Conservation (phyloP, 2,797 vertebrate genomes). For the Neoniphon sammara region DNA sequence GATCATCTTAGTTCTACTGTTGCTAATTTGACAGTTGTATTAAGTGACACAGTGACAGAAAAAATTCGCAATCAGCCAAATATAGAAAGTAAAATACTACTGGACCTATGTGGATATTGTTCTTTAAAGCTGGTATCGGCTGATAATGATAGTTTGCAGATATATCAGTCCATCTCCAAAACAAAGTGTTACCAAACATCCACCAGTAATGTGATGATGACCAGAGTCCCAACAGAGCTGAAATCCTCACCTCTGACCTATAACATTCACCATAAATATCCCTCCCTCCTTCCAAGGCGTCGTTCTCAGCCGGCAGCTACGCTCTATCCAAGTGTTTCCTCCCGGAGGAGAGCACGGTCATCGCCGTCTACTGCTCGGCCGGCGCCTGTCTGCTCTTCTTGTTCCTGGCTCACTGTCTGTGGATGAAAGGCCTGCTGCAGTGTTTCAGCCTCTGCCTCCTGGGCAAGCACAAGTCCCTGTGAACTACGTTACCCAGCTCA, state of each 20-base stretch:
- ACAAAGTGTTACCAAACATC: not conserved
- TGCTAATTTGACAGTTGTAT: no score
- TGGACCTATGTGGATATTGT: no score
- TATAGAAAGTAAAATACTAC: no score
- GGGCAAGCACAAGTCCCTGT: slow-evolving; percentile 88
- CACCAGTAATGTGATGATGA: no score
- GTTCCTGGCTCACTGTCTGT: slow-evolving; percentile 81
- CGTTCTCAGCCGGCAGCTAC: slow-evolving; percentile 85
- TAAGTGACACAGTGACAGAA: no score
- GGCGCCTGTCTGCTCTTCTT: slow-evolving; percentile 79
- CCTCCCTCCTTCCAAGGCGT: slow-evolving; percentile 80
- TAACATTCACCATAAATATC: not conserved
- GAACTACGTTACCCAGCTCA: slow-evolving; percentile 72
- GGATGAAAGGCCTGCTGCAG: slow-evolving; percentile 82
- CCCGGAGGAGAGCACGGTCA: slow-evolving; percentile 89
- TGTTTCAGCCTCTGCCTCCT: slow-evolving; percentile 84
- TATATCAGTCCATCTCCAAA: no score
- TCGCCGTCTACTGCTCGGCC: slow-evolving; percentile 85
- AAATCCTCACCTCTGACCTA: slow-evolving; percentile 2
- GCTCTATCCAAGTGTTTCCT: slow-evolving; percentile 93
- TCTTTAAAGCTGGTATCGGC: no score
- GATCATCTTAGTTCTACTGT: no score
- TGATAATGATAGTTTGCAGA: no score
- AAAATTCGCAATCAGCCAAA: no score
- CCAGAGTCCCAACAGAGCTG: no score